Conservation (phyloP, 2,113 vertebrate genomes). For the Daubentonia madagascariensis region DNA sequence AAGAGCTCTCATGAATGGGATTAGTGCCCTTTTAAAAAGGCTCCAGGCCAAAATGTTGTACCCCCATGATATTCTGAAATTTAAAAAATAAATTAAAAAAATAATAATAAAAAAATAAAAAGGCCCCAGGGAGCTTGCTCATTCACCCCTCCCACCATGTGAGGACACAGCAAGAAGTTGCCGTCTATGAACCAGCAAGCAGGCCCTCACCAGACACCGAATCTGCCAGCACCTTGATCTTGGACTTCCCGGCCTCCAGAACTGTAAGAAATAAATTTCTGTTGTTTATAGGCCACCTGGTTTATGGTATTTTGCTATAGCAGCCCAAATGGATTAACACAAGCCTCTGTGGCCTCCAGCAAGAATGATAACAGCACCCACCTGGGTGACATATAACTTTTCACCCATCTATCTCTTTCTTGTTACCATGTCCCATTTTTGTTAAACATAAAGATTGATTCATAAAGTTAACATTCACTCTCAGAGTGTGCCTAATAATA, state of each 20-base stretch:
- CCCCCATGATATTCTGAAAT: no score
- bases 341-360: not conserved
- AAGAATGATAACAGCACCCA: not conserved
- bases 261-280: not conserved
- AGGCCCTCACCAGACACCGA: not conserved
- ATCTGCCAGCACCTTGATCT: not conserved
- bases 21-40: not conserved
- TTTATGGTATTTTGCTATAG: not conserved
- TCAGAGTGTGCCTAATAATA: not conserved
- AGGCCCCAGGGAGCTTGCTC: not conserved
- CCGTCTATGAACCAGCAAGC: not conserved
- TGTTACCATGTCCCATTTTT: not conserved
- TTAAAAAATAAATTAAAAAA: no score
- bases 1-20: no score
- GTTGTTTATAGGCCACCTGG: not conserved
- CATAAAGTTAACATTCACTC: not conserved
- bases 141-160: not conserved
- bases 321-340: not conserved
- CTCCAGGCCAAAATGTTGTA: no score
- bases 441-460: not conserved
- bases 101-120: no score
- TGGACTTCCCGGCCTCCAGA: not conserved
- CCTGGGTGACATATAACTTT: not conserved
- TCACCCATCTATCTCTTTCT: not conserved
- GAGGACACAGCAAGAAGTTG: not conserved